Evolutionary conservation across 2,113 vertebrate species (phyloP).

Genomic region (Cyanoderma ruficeps): DNA sequence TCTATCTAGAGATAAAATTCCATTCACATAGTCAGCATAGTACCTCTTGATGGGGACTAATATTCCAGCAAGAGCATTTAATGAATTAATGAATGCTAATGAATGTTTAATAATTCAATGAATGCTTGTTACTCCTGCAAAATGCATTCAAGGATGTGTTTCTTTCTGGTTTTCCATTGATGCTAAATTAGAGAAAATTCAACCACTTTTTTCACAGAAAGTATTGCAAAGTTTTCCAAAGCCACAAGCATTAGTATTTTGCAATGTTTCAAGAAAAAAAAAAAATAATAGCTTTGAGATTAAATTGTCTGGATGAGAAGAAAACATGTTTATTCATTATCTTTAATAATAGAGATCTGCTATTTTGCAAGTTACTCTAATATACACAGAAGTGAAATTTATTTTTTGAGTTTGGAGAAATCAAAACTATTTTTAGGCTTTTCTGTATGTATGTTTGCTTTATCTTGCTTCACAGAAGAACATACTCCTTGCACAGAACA

Average conservation of each 20-base stretch:
- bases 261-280: neutral
- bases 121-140: neutral
- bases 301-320: neutral
- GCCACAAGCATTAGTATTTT: neutral
- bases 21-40: neutral
- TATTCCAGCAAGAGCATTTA: neutral
- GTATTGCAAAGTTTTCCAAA: neutral
- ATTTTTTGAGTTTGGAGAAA: neutral
- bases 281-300: neutral
- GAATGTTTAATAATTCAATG: neutral
- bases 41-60: neutral
- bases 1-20: neutral
- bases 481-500: fast-evolving
- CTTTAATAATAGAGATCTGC: neutral
- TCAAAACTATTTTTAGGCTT: neutral
- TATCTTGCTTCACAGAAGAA: neutral
- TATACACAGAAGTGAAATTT: neutral
- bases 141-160: neutral
- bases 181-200: neutral
- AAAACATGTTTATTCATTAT: neutral
- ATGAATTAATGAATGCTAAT: neutral
- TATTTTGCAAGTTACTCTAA: neutral
- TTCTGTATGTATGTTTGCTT: neutral
- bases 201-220: neutral
- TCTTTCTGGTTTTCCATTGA: neutral